These are phyloP conservation scores for Spatulosminthurus flaviceps DNA, from an alignment of 2,888 invertebrate species.

Conservation along the genomic window DNA sequence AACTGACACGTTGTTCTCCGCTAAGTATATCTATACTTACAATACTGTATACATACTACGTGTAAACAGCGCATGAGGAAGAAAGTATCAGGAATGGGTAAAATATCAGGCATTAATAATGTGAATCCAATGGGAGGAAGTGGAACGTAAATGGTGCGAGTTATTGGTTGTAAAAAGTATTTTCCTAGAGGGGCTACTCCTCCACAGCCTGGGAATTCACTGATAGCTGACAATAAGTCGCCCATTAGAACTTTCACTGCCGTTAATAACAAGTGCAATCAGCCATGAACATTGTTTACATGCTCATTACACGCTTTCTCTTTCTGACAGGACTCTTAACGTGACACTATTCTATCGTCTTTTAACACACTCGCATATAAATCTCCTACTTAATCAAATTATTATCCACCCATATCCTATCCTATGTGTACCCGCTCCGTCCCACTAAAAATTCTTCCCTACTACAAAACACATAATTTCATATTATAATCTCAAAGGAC, in stretches of 20 bases:
- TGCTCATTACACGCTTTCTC: neutral
- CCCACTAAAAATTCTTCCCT: too few relatives aligned
- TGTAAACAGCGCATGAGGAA: too few relatives aligned
- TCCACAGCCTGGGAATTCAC: slow-evolving; percentile 15
- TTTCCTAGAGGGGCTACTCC: neutral
- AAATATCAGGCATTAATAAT: neutral
- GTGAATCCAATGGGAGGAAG: neutral
- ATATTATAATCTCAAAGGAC: too few relatives aligned
- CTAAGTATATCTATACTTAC: too few relatives aligned
- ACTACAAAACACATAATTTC: too few relatives aligned
- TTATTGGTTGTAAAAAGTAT: neutral
- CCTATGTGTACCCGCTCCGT: too few relatives aligned
- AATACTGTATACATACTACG: too few relatives aligned
- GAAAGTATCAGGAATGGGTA: neutral
- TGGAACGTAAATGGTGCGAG: slow-evolving; percentile 12
- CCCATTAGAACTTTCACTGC: slow-evolving; percentile 13
- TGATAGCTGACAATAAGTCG: neutral
- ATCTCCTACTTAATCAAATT: too few relatives aligned
- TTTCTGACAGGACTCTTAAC: neutral
- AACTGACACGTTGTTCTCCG: too few relatives aligned
- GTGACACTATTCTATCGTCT: too few relatives aligned
- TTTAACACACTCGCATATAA: too few relatives aligned
- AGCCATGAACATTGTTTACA: slow-evolving; percentile 16
- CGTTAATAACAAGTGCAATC: slow-evolving; percentile 21
- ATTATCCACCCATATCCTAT: too few relatives aligned